These are phyloP conservation scores for Parapristionchus giblindavisi DNA, from an alignment of 2,888 invertebrate species.

Conservation along the genomic window DNA sequence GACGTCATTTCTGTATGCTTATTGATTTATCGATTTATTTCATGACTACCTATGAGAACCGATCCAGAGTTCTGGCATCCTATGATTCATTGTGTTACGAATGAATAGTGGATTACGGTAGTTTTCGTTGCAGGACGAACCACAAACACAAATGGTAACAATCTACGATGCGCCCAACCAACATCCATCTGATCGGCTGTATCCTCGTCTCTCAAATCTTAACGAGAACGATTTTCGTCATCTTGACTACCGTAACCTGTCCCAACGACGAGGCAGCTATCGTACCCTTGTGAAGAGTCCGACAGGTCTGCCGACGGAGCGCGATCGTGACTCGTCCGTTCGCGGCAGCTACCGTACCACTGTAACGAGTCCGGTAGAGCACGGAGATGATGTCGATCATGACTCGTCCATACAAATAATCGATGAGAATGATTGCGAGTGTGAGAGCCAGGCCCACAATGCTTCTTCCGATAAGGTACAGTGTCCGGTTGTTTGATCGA, in stretches of 20 bases:
- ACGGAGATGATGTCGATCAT: too few species aligned
- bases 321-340: too few species aligned
- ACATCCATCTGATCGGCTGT: neutral
- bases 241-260: slow-evolving; percentile 19
- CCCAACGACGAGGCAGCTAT: slow-evolving; percentile 26
- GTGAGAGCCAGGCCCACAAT: slow-evolving; percentile 15
- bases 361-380: too few species aligned
- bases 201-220: neutral
- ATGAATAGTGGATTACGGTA: neutral
- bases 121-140: neutral
- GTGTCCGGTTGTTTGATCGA: neutral
- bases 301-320: neutral
- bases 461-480: slow-evolving; percentile 31
- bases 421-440: slow-evolving; percentile 6
- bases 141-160: neutral
- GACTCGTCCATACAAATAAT: neutral
- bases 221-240: slow-evolving; percentile 16
- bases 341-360: neutral
- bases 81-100: too few species aligned
- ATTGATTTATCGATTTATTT: too few species aligned
- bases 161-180: too few species aligned
- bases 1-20: too few species aligned
- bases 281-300: slow-evolving; percentile 2
- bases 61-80: too few species aligned
- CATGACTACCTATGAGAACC: too few species aligned